Evolutionary conservation across 2,888 invertebrate genomes (phyloP), one percentile per base, ranked within the genome.

Genomic region (Hyppa rectilinea): DNA sequence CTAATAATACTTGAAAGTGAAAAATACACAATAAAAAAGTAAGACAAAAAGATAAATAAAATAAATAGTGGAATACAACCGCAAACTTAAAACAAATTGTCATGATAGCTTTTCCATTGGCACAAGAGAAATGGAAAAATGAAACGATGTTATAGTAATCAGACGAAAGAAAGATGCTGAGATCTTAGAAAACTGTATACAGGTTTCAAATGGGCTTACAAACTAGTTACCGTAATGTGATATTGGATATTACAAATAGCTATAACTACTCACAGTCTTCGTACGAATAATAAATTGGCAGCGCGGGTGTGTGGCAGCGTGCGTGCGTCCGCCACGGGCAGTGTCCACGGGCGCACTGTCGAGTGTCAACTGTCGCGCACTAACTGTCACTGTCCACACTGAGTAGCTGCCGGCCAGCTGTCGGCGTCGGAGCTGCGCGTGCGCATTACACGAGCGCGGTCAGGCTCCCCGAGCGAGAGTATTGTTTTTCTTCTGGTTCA

Each of bases 161-260:
- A 85, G 87, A 90, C 84, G 87, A 85, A 85, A 82, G 80, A 86
- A 90, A 90, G 89, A 92, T 88, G 85, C 90, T 93, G 95, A 95
- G 95, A 95, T 95, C 95, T 92, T 91, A 88, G 93, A 94, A 94
- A 94, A 94, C 94, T 92, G 92, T 92, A 90, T 91, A 92, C 89
- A 93, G 89, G 88, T 90, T 91, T 90, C 88, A 85, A 88, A 89
- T 88, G 85, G 83, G 82, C 88, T 82, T 91, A 89, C 80, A 49
- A 83, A 73, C 83, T 87, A 87, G 80, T 85, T 86, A 89, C 71
- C 73, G 77, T 89, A 86, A 87, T 91, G 92, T 91, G 91, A 85
- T 86, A 86, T 71, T 73, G 66, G 69, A 78, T 89, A 84, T 86
- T 88, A 90, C 84, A 88, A 85, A 86, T 87, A 87, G 85, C 82